Percentiles rank a stretch among this genome's conserved stretches.
Conservation (phyloP, 2,888 invertebrate genomes). For the Limnephilus auricula region DNA sequence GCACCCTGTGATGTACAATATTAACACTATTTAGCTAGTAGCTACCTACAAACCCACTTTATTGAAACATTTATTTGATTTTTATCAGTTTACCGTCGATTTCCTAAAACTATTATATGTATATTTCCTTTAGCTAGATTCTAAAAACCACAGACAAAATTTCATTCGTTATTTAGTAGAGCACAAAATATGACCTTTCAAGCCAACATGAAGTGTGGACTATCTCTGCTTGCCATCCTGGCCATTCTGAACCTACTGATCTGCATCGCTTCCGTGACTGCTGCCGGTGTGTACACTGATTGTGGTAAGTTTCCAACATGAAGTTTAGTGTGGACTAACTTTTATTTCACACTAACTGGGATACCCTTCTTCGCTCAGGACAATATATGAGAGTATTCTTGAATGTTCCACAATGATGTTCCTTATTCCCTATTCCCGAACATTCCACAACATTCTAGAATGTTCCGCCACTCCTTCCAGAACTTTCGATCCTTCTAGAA, state of each 20-base stretch:
- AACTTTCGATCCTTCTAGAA: too few relatives aligned
- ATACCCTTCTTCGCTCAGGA: too few relatives aligned
- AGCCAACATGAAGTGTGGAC: neutral
- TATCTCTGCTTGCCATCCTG: neutral
- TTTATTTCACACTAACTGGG: too few relatives aligned
- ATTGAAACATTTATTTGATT: neutral
- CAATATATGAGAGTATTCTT: too few relatives aligned
- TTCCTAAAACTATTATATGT: neutral
- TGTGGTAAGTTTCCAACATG: neutral
- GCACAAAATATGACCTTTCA: neutral
- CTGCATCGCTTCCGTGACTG: neutral
- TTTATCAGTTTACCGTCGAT: neutral
- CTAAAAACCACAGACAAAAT: neutral
- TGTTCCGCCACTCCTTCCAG: too few relatives aligned
- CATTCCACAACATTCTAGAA: too few relatives aligned
- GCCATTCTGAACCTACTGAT: neutral
- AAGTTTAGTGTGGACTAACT: too few relatives aligned
- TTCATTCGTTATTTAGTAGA: neutral
- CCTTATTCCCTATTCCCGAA: too few relatives aligned
- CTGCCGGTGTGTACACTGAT: neutral
- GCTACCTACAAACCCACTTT: neutral
- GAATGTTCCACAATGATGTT: too few relatives aligned
- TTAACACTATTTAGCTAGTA: neutral
- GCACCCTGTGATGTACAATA: neutral
- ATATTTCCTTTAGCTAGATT: neutral